Conservation (phyloP, 2,113 vertebrate species). For the Anseranas semipalmata region DNA sequence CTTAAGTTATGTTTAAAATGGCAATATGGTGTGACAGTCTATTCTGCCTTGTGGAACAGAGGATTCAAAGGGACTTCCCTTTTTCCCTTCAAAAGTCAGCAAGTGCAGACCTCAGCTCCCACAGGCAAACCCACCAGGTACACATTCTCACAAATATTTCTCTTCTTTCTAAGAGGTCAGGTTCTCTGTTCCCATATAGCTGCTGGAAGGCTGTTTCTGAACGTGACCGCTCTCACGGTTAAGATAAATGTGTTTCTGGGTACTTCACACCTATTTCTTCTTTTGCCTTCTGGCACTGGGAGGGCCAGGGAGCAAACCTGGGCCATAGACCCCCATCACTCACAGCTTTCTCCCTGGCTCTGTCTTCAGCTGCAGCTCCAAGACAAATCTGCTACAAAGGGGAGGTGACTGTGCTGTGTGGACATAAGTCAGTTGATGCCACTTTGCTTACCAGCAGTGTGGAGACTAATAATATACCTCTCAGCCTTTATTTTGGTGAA, state of each 20-base stretch:
- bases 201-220: neutral
- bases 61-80: conserved; percentile 28
- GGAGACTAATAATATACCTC: neutral
- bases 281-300: neutral
- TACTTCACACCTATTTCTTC: neutral
- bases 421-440: neutral
- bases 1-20: conserved; percentile 34
- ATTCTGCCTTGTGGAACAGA: conserved; percentile 12
- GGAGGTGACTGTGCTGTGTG: neutral
- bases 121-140: neutral
- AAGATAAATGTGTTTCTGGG: neutral
- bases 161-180: neutral
- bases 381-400: too few species aligned
- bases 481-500: neutral
- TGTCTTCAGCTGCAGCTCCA: neutral
- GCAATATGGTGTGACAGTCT: conserved; percentile 53
- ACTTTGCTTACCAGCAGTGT: neutral
- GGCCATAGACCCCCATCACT: neutral
- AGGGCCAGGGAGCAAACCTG: neutral
- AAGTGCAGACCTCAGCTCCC: neutral
- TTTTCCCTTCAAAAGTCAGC: neutral
- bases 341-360: neutral
- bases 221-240: neutral
- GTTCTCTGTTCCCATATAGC: neutral
- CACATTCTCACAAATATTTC: neutral